A percentile compares a stretch with the other conserved stretches of the same genome.
Evolutionary conservation across 2,888 invertebrate species (phyloP).

Genomic region (Xestia c-nigrum): DNA sequence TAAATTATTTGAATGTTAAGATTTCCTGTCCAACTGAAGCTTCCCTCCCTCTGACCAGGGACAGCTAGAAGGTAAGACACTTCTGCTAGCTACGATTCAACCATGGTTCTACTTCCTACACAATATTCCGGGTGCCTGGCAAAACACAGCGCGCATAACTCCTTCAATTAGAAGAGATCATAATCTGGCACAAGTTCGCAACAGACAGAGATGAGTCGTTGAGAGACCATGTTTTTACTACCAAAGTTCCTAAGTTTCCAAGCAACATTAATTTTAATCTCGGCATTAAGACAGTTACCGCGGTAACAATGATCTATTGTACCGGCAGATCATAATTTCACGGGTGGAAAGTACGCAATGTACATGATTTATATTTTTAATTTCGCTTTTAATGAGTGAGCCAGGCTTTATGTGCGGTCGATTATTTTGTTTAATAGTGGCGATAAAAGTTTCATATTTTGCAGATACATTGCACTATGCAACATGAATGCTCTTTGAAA

Average conservation of each 20-base stretch:
- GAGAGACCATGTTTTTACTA: conserved; percentile 43
- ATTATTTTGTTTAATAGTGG: conserved; percentile 50
- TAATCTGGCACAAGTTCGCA: conserved; percentile 32
- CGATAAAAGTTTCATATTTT: conserved; percentile 33
- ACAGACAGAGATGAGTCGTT: conserved; percentile 38
- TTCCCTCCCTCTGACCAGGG: background rate
- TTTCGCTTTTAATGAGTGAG: conserved; percentile 59
- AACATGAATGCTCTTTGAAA: conserved; percentile 11
- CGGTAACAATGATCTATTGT: conserved; percentile 63
- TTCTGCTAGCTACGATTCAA: background rate
- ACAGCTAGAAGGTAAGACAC: background rate
- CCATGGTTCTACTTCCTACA: background rate
- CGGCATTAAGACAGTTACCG: conserved; percentile 60
- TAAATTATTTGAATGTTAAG: too few relatives aligned
- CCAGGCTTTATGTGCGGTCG: conserved; percentile 42
- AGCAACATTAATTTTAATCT: conserved; percentile 69
- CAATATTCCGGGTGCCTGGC: background rate
- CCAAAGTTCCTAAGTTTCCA: conserved; percentile 49
- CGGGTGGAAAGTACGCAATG: conserved; percentile 52
- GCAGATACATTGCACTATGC: conserved; percentile 17
- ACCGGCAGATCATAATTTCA: conserved; percentile 53
- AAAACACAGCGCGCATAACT: conserved; percentile 23
- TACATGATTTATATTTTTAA: conserved; percentile 66
- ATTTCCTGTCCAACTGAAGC: background rate
- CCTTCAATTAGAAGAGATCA: conserved; percentile 45